These are phyloP conservation scores for Amphiprion ocellaris DNA, from an alignment of 2,113 vertebrate genomes.

Conservation along the genomic window DNA sequence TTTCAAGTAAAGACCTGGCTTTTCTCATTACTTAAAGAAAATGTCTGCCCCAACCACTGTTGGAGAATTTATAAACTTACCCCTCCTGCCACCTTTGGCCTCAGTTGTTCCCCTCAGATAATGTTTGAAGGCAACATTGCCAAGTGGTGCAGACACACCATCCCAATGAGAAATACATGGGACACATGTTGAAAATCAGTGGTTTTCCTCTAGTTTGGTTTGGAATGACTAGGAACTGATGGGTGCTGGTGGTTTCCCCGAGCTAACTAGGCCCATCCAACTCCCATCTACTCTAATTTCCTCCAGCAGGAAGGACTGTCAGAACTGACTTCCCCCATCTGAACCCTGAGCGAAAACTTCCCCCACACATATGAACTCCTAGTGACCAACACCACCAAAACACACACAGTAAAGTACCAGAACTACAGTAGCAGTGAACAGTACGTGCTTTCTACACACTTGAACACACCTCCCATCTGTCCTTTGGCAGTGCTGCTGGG, in stretches of 20 bases:
- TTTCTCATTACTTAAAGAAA: background rate
- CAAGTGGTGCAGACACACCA: background rate
- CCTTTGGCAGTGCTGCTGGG: constrained; percentile 49
- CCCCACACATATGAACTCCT: constrained; percentile 10
- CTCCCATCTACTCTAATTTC: constrained; percentile 59
- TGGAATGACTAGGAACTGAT: constrained; percentile 41
- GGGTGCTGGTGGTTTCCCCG: constrained; percentile 49
- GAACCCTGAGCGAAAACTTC: constrained; percentile 46
- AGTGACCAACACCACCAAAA: constrained; percentile 13
- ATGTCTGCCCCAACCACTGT: background rate
- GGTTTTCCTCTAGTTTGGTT: constrained; percentile 23
- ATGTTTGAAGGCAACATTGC: constrained; percentile 3
- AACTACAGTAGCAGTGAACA: constrained; percentile 5
- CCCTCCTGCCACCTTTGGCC: constrained; percentile 8
- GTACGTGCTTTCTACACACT: constrained; percentile 20
- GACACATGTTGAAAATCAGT: background rate
- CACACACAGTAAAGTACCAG: constrained; percentile 21
- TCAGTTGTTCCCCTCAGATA: background rate
- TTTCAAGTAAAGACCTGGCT: background rate
- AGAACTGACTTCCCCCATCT: constrained; percentile 23
- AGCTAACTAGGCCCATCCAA: constrained; percentile 47
- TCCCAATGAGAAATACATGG: background rate
- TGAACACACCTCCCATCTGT: constrained; percentile 49
- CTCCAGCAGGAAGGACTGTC: constrained; percentile 57
- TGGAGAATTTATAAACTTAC: background rate